Evolutionary conservation across 2,113 vertebrate genomes (phyloP), one percentile per base, ranked within the genome.

Genomic region (Chrysemys picta): DNA sequence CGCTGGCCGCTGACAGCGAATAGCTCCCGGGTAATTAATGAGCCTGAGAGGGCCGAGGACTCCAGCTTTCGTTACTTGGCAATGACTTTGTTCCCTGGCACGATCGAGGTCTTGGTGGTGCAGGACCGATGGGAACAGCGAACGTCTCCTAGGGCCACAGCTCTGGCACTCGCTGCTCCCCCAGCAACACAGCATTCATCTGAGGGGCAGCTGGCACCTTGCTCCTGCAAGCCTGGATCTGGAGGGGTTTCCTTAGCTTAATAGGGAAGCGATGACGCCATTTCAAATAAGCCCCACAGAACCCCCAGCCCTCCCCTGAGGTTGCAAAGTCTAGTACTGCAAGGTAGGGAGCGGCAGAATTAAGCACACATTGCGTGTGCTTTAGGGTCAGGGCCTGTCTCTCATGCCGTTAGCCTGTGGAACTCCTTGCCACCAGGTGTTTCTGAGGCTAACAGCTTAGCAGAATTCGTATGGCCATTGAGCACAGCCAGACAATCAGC

Each of bases 21-120:
- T 95, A 87, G 96, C 95, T 95, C 89, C 96, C 84, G 88, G 83
- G 94, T 97, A 97, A 97, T 97, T 97, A 97, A 97, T 96, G 96
- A 97, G 95, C 95, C 96, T 96, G 91, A 90, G 95, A 85, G 42
- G 83, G 65, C 85, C 84, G 80, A 92, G 38, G 65, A 93, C 2
- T 2, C 84, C 17, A 59, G 62, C 69, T 88, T 95, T 94, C 59
- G 90, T 90, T 90, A 87, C 88, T 91, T 84, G 90, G 95, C 92
- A 93, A 95, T 83, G 35, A 87, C 86, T 82, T 95, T 65, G 81
- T 92, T 62, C 92, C 78, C 88, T 85, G n/a, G 35, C 10, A 6
- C 52, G 62, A 93, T 82, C 81, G 17, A 8, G 1, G 22, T 35
- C 84, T 93, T 80, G 86, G 90, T 13, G 57, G 27, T 62, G 29